Evolutionary conservation across 1,140 invertebrate species (phyloP).

Genomic region (Anastrepha obliqua): DNA sequence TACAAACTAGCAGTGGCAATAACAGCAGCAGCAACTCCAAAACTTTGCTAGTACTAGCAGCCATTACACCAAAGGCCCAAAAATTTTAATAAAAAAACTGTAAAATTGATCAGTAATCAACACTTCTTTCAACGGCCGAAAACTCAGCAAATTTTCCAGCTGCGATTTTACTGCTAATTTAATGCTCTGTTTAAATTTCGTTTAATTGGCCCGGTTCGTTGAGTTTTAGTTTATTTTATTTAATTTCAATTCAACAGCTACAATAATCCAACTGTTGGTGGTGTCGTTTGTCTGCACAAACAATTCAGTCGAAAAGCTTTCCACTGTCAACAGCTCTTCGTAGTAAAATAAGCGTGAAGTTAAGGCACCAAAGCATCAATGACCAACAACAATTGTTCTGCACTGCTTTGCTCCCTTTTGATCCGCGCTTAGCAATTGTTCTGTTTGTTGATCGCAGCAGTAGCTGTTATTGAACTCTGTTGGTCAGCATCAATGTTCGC

Average conservation of each 20-base stretch:
- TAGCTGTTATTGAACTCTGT: slow-evolving; percentile 49
- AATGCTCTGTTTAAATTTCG: slow-evolving; percentile 17
- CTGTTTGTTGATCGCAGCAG: slow-evolving; percentile 34
- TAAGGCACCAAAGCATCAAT: background rate
- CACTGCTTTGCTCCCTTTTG: background rate
- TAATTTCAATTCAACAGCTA: slow-evolving; percentile 5
- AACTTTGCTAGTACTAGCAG: background rate
- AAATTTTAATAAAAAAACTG: no score
- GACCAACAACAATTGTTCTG: slow-evolving; percentile 30
- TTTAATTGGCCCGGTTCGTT: background rate
- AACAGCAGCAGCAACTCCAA: background rate
- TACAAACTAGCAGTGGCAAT: background rate
- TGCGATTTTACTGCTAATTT: background rate
- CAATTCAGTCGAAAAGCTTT: slow-evolving; percentile 27
- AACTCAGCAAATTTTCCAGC: no score
- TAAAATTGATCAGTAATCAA: no score
- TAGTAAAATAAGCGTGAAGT: background rate
- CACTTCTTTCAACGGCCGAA: no score
- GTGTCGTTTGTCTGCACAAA: background rate
- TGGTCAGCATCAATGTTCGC: background rate
- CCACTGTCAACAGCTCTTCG: background rate
- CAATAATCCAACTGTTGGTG: background rate
- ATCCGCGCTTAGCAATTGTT: background rate
- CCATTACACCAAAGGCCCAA: background rate
- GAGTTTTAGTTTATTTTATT: slow-evolving; percentile 30